phyloP scores from a whole-genome alignment of 2,797 vertebrate genomes.

The Myotis vivesi region DNA sequence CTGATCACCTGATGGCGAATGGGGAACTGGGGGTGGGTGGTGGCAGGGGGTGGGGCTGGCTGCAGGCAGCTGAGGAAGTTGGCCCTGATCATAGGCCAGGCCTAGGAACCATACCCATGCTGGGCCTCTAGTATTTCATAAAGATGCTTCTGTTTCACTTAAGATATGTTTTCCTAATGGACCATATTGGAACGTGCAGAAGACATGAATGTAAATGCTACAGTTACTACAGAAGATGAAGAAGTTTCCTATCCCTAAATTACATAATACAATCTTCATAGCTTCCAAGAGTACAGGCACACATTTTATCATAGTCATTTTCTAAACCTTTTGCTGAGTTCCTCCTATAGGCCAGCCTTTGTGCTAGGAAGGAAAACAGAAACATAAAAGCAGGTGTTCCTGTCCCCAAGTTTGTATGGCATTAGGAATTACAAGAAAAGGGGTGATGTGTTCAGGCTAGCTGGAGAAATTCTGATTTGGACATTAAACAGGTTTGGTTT shows the following conservation, averaged over 20 bases:
- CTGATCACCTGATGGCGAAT: rapidly evolving
- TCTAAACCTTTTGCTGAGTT: background rate
- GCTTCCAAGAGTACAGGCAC: background rate
- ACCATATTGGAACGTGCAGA: background rate
- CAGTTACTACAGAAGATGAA: conserved; percentile 27
- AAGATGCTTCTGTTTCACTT: background rate
- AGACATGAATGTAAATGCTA: background rate
- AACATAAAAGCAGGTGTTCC: background rate
- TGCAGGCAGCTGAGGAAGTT: too few species aligned
- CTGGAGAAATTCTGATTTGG: background rate
- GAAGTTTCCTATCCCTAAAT: background rate
- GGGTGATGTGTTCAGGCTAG: background rate
- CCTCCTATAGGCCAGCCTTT: background rate
- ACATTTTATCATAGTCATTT: background rate
- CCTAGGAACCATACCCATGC: too few species aligned
- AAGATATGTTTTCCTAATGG: conserved; percentile 30
- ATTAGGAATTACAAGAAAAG: background rate
- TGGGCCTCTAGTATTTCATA: background rate
- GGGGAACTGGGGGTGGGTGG: too few species aligned
- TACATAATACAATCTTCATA: background rate
- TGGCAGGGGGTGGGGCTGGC: too few species aligned
- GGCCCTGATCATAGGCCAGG: too few species aligned
- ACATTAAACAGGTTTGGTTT: background rate
- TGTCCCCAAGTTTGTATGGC: background rate
- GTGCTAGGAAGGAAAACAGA: background rate